phyloP scores from a whole-genome alignment of 2,113 vertebrate species.

The Sardina pilchardus region DNA sequence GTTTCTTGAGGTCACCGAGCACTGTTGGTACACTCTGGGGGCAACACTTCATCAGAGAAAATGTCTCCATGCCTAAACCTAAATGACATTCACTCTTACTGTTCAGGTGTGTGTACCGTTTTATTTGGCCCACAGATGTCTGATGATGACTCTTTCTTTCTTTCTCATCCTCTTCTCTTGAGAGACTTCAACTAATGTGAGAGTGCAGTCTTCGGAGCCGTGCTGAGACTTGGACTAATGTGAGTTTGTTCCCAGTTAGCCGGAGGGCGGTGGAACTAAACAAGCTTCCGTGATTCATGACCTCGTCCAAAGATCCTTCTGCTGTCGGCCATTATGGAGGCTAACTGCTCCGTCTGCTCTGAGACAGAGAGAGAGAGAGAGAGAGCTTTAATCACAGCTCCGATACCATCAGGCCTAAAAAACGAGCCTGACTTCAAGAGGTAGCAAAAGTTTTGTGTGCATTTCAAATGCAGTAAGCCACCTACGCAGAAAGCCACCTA shows the following conservation, averaged over 20 bases:
- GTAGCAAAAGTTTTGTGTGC: neutral
- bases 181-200: neutral
- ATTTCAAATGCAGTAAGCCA: neutral
- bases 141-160: neutral
- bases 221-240: neutral
- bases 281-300: neutral
- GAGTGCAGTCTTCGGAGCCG: neutral
- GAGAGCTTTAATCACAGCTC: neutral
- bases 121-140: neutral
- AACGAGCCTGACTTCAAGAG: neutral
- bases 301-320: neutral
- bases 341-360: neutral
- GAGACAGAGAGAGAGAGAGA: too few species aligned
- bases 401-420: neutral
- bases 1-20: neutral
- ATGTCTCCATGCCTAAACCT: too few species aligned
- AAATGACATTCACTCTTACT: neutral
- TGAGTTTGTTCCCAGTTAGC: neutral
- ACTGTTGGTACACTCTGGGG: too few species aligned
- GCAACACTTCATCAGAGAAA: too few species aligned
- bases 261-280: neutral
- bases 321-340: neutral
- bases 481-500: neutral
- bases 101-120: neutral
- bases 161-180: neutral